Evolutionary conservation across 2,113 vertebrate species (phyloP).

Genomic region (Scophthalmus maximus): DNA sequence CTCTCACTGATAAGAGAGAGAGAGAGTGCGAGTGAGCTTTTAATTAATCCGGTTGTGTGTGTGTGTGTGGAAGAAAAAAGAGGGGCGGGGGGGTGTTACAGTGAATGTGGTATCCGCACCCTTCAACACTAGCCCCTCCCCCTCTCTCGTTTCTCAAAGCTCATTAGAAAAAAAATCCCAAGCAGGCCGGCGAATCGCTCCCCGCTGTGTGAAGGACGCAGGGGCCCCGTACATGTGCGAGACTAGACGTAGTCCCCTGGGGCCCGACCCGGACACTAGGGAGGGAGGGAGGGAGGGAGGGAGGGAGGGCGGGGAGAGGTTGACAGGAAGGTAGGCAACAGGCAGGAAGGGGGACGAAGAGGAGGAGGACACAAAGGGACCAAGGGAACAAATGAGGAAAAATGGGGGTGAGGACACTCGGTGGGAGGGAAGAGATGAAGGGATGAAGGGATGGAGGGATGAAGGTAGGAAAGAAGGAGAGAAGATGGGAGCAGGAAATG

Average conservation of each 20-base stretch:
- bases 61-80: neutral
- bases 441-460: neutral
- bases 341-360: neutral
- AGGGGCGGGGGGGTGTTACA: slow-evolving; percentile 9
- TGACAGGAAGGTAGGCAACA: neutral
- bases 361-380: neutral
- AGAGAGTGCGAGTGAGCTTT: slow-evolving; percentile 57
- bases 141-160: slow-evolving; percentile 18
- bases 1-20: slow-evolving; percentile 69
- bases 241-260: slow-evolving; percentile 23
- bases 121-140: neutral
- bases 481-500: too few relatives aligned
- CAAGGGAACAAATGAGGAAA: too few relatives aligned
- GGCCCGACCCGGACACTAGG: slow-evolving; percentile 31
- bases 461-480: neutral
- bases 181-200: slow-evolving; percentile 15
- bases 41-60: slow-evolving; percentile 75
- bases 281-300: neutral
- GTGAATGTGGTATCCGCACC: slow-evolving; percentile 32
- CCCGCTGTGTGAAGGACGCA: slow-evolving; percentile 41
- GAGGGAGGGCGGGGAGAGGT: neutral
- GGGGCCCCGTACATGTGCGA: slow-evolving; percentile 33
- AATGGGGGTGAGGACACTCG: too few relatives aligned
- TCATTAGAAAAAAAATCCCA: slow-evolving; percentile 59
- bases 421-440: neutral